Base-by-base conservation (phyloP, 1,140 invertebrate genomes). In the Rhopalosiphum maidis region DNA sequence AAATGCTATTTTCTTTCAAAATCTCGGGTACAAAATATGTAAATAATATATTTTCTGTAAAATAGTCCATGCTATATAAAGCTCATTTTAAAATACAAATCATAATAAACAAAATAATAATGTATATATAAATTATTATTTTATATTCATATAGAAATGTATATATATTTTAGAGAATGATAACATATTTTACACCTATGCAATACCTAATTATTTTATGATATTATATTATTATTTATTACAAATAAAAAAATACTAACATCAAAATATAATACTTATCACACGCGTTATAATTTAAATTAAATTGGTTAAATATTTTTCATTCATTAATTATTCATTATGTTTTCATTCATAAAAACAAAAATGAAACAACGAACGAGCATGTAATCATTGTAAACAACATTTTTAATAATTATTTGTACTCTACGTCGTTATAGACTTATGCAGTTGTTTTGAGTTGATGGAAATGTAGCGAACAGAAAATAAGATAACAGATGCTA, bases 361-460 rank as follows among this genome's bases (percentile, higher is more conserved):
- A 4, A n/a, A 68, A 68, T n/a, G 4, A n/a, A 68, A n/a, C 15
- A 0, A 68, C 30, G n/a, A 77, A 77, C 60, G 30, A 51, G 15
- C 60, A n/a, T 77, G 60, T 77, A 77, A 68, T n/a, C 60, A 68
- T n/a, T 77, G n/a, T 77, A 77, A 68, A 68, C 30, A 68, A 68
- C 9, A 68, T 30, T 68, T 68, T 68, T 15, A 30, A 77, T 15
- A 18, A 77, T 77, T 68, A 77, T 68, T 68, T 77, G 30, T 77
- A 77, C 15, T 77, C 30, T 5, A n/a, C 60, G 15, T 46, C 46
- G 46, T 77, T 1, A 6, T 35, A 77, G 11, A 35, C 30, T n/a
- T n/a, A 35, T 35, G 15, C 15, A n/a, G n/a, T 77, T 30, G 15
- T 77, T 77, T 18, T 7, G 30, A n/a, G n/a, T 77, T 77, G 4